Base-by-base conservation (phyloP, 2,797 vertebrate species). In the Nasua narica region DNA sequence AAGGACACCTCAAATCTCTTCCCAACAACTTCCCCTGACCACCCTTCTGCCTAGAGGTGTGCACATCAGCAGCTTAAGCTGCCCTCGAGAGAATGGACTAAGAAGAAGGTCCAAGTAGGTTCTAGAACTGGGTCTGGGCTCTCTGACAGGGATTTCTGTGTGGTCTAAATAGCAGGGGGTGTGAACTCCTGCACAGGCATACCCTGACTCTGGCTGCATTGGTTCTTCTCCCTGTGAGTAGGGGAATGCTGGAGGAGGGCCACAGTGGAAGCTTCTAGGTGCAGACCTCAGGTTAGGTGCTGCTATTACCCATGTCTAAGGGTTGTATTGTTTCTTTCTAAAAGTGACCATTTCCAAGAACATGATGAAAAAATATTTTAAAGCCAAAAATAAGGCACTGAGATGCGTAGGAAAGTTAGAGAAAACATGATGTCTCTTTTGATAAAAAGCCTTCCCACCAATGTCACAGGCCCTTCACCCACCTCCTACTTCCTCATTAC, bases 381-480 rank as follows among this genome's bases (percentile, higher is more conserved):
- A 94, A 91, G 29, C 14, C 27, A 82, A 97, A 94, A 86, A n/a
- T 56, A 91, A 89, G 79, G 37, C 6, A 40, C 9, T 40, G 21
- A 54, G n/a, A 43, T 67, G 50, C 7, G 15, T 69, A 40, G 19
- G 74, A 12, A 62, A 90, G 13, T 77, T 65, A 35, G 13, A 27
- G 2, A 93, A 37, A 92, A 11, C 15, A 67, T 19, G 3, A 15
- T 29, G 7, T 32, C 15, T 65, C 13, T 93, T 83, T 87, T 67
- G 37, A 62, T 90, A 76, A 70, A 70, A 35, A 93, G 50, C 1
- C 21, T 60, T 7, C 16, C 23, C 3, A 77, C 1, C 14, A 78
- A 10, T 3, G 10, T 52, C 37, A 70, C 5, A 85, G 65, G 35
- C 4, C 3, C 18, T n/a, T 88, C 72, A 27, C 13, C 4, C 6